Conservation (phyloP, 2,797 vertebrate genomes). For the Rhodeus uyekii region DNA sequence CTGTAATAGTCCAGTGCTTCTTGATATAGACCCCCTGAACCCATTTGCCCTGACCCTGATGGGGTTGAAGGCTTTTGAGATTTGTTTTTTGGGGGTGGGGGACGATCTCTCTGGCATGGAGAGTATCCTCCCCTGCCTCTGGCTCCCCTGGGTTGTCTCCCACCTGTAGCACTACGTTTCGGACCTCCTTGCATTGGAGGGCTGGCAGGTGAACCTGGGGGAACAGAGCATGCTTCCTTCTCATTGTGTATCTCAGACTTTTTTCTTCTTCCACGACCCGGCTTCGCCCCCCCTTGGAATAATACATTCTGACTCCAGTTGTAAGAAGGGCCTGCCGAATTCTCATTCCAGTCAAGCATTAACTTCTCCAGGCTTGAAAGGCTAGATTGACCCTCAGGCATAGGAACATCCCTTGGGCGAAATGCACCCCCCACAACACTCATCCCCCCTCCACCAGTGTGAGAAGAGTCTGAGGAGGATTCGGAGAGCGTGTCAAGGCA, state of each 20-base stretch:
- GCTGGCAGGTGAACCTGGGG: constrained; percentile 82
- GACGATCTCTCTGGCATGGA: constrained; percentile 89
- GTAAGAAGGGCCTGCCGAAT: constrained; percentile 90
- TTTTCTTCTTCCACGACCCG: constrained; percentile 92
- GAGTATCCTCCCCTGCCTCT: constrained; percentile 86
- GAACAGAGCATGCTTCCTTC: constrained; percentile 75
- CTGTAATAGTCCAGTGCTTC: constrained; percentile 98
- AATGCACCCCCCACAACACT: constrained; percentile 69
- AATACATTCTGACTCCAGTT: constrained; percentile 99
- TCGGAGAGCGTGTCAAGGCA: constrained; percentile 93
- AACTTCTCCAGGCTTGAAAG: constrained; percentile 97
- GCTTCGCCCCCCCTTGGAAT: constrained; percentile 94
- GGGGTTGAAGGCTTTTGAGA: constrained; percentile 84
- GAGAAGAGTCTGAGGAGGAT: constrained; percentile 95
- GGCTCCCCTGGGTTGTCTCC: constrained; percentile 56
- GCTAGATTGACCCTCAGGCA: constrained; percentile 86
- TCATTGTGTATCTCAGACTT: constrained; percentile 81
- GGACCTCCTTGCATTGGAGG: constrained; percentile 77
- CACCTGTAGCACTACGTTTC: constrained; percentile 54
- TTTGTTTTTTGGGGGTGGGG: constrained; percentile 80
- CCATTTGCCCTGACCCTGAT: constrained; percentile 67
- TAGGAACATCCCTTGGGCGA: constrained; percentile 70
- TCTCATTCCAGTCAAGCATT: constrained; percentile 99
- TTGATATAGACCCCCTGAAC: constrained; percentile 82
- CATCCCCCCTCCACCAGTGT: constrained; percentile 81